Evolutionary conservation across 2,888 invertebrate genomes (phyloP), one percentile per base, ranked within the genome.

Genomic region (Bedellia somnulentella): DNA sequence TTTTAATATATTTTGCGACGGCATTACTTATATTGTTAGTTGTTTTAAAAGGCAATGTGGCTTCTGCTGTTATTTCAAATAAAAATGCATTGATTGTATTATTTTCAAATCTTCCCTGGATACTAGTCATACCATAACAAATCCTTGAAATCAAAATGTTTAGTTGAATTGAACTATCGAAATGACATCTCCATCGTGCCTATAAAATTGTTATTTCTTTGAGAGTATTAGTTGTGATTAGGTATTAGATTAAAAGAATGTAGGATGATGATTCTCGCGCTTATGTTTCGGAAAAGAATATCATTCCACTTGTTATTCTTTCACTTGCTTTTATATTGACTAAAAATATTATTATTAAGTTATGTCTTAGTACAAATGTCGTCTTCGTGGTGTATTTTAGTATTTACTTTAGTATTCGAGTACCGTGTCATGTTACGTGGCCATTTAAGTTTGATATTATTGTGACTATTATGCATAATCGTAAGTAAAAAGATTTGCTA

Each of bases 301-400:
- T 49, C 57, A 57, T 61, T 60, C 58, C 70, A 73, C 71, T 73
- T 53, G 70, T 70, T 70, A 63, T 57, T 51, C 47, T 63, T 61
- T 63, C 70, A 70, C 71, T 57, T 51, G 13, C 18, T 24, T 34
- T 47, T 47, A n/a, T 49, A 37, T 49, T 43, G 34, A 32, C 38
- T 44, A 40, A n/a, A n/a, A n/a, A n/a, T n/a, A n/a, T n/a, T n/a
- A n/a, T 47, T 43, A 41, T 57, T 57, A 50, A 56, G 44, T 56
- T 48, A 45, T 57, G 55, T 52, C 45, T 49, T 55, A 68, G 73
- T 73, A 75, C 73, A 75, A 75, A 73, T 51, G 57, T 55, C 52
- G 46, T 58, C 57, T 56, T 59, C 48, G 38, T 2, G 47, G 49
- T 43, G 35, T 41, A 53, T 52, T 50, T n/a, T 21, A n/a, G 21